phyloP scores from a whole-genome alignment of 1,140 invertebrate genomes.

The Meloidogyne hapla region DNA sequence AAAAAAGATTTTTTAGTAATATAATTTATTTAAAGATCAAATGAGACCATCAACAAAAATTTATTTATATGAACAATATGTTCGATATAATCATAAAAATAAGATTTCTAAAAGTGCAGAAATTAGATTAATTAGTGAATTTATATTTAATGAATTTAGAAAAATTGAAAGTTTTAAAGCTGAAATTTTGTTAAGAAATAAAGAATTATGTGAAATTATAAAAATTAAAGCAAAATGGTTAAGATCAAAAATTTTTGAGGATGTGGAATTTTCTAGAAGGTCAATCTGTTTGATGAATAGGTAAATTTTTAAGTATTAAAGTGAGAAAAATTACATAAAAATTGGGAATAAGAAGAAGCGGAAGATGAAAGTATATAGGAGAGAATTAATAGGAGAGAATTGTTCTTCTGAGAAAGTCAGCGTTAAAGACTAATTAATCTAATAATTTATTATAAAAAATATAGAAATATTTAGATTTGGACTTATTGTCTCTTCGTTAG shows the following conservation, averaged over 20 bases:
- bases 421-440: no score
- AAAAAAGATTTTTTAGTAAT: no score
- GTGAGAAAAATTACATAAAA: no score
- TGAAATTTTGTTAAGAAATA: neutral
- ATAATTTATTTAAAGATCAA: neutral
- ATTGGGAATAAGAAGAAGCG: no score
- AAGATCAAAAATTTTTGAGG: neutral
- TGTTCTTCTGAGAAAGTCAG: no score
- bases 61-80: neutral
- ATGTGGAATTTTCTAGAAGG: neutral
- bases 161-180: neutral
- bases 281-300: conserved; percentile 1
- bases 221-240: conserved; percentile 6
- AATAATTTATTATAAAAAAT: no score
- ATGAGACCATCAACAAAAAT: neutral
- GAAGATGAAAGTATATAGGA: no score
- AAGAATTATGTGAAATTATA: neutral
- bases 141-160: neutral
- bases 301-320: no score
- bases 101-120: neutral
- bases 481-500: neutral
- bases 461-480: no score
- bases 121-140: neutral
- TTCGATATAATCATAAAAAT: neutral
- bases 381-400: no score